Conservation (phyloP, 1,140 invertebrate genomes). For the Bombus sylvicola region DNA sequence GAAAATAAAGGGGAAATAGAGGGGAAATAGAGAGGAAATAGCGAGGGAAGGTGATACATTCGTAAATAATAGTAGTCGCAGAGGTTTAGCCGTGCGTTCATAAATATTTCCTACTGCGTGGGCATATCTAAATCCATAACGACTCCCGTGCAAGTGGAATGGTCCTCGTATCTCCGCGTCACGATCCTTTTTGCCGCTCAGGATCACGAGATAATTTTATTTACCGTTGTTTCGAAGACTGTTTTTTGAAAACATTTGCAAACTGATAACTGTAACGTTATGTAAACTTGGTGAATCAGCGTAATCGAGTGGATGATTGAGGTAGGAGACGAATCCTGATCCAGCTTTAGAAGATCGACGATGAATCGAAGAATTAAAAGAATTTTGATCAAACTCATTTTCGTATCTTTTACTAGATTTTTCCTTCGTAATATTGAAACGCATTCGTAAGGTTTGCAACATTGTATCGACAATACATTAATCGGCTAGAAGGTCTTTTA, state of each 20-base stretch:
- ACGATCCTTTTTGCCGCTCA: background rate
- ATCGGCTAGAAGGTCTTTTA: too few relatives aligned
- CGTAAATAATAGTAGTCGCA: constrained; percentile 2
- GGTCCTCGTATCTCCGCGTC: background rate
- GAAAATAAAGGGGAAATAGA: background rate
- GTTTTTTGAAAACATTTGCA: background rate
- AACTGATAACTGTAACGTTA: too few relatives aligned
- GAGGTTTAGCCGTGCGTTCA: background rate
- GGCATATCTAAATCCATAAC: background rate
- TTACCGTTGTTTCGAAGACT: background rate
- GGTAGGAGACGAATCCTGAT: too few relatives aligned
- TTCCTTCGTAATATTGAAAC: too few relatives aligned
- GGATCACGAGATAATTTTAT: background rate
- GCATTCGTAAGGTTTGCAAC: too few relatives aligned
- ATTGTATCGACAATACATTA: too few relatives aligned
- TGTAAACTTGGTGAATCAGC: too few relatives aligned
- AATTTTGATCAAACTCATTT: too few relatives aligned
- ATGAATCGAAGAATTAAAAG: too few relatives aligned
- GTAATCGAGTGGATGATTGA: too few relatives aligned
- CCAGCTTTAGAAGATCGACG: too few relatives aligned
- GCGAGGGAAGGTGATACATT: background rate
- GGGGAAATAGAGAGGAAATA: background rate
- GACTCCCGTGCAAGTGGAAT: background rate
- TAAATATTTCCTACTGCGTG: constrained; percentile 19
- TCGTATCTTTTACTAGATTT: too few relatives aligned